These are phyloP conservation scores for Palloptera scutellata DNA, from an alignment of 2,888 invertebrate genomes.

Conservation along the genomic window DNA sequence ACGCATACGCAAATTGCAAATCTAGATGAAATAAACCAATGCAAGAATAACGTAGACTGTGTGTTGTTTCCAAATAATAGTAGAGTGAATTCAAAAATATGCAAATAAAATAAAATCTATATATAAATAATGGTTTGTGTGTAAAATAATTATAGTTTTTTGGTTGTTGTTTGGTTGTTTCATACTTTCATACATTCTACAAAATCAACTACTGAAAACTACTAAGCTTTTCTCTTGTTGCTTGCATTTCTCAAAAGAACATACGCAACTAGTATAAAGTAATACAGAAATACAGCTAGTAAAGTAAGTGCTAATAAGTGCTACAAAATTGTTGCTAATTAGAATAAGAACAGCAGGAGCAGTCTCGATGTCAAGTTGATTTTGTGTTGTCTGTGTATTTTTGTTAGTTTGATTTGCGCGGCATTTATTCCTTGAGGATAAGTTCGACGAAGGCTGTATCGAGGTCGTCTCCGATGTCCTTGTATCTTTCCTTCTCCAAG, in stretches of 20 bases:
- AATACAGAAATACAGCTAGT: background rate
- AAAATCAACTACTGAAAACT: background rate
- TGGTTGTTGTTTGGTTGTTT: too few relatives aligned
- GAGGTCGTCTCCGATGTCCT: slow-evolving; percentile 99
- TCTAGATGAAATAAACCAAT: background rate
- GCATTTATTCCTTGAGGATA: slow-evolving; percentile 74
- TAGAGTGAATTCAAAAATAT: slow-evolving; percentile 22
- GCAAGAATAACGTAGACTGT: too few relatives aligned
- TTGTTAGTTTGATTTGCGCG: too few relatives aligned
- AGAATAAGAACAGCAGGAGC: background rate
- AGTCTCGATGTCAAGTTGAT: background rate
- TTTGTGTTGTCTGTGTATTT: background rate
- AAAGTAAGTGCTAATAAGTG: background rate
- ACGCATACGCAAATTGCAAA: slow-evolving; percentile 13
- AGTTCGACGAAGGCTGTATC: slow-evolving; percentile 98
- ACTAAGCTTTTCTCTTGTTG: too few relatives aligned
- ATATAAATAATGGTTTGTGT: background rate
- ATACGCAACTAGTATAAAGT: background rate
- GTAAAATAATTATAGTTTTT: too few relatives aligned
- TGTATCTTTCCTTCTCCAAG: slow-evolving; percentile 99
- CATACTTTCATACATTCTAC: background rate
- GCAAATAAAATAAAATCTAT: slow-evolving; percentile 14
- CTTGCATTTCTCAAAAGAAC: background rate
- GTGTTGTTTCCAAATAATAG: background rate
- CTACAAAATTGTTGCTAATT: background rate